Evolutionary conservation across 35 echinoderm and acorn worm species (phyloP).

Genomic region (Acanthaster planci): DNA sequence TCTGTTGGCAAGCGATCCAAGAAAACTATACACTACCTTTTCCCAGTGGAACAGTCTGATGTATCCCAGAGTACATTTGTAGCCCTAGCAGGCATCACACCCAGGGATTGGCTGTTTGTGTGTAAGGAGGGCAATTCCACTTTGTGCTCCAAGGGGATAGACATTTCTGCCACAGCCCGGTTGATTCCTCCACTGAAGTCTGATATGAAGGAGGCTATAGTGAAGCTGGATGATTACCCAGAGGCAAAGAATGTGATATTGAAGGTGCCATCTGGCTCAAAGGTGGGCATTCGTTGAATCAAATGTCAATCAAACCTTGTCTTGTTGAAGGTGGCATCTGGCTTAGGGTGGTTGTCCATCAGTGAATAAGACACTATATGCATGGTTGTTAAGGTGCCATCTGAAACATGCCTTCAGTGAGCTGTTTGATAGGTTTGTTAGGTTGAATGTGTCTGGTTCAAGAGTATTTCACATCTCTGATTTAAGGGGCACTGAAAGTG

Average conservation of each 20-base stretch:
- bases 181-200: conserved; percentile 65
- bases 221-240: conserved; percentile 46
- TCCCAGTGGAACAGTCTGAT: conserved; percentile 54
- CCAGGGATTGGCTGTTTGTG: conserved; percentile 64
- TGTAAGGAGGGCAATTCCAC: conserved; percentile 56
- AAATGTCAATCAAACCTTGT: neutral
- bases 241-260: conserved; percentile 50
- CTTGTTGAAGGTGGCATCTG: neutral
- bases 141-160: conserved; percentile 53
- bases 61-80: conserved; percentile 44
- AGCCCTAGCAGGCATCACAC: conserved; percentile 35
- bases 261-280: conserved; percentile 49
- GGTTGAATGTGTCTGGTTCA: too few relatives aligned
- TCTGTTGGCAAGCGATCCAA: neutral
- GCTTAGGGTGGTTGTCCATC: too few relatives aligned
- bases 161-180: conserved; percentile 49
- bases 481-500: too few relatives aligned
- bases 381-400: too few relatives aligned
- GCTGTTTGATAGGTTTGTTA: too few relatives aligned
- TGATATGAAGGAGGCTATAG: conserved; percentile 48
- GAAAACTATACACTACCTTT: conserved; percentile 57
- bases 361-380: too few relatives aligned
- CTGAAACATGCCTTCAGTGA: too few relatives aligned
- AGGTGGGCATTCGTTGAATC: conserved; percentile 33
- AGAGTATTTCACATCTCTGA: too few relatives aligned